These are phyloP conservation scores for Masticophis lateralis DNA, from an alignment of 2,797 vertebrate species.

Conservation along the genomic window DNA sequence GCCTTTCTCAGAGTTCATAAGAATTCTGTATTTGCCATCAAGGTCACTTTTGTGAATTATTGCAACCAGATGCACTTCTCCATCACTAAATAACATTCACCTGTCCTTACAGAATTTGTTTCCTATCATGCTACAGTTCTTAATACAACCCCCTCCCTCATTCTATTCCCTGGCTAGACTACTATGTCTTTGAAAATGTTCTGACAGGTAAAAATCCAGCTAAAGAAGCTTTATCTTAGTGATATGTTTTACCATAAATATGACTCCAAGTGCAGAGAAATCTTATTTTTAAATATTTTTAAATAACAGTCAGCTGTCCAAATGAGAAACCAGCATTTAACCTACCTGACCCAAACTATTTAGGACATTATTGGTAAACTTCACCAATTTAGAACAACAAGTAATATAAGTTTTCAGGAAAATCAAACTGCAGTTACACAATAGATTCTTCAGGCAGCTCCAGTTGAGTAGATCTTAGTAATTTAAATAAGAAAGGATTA, in stretches of 20 bases:
- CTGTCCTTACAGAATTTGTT: not conserved
- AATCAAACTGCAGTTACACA: not conserved
- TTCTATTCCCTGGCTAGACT: not conserved
- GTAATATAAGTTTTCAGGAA: not conserved
- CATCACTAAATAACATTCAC: not conserved
- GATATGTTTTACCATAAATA: not conserved
- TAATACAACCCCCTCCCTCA: not conserved
- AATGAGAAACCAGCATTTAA: not conserved
- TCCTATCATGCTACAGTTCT: not conserved
- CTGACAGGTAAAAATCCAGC: not conserved
- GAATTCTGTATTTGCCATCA: conserved; percentile 4
- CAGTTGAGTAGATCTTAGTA: not conserved
- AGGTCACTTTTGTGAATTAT: not conserved
- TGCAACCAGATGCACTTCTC: not conserved
- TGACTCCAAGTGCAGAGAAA: not conserved
- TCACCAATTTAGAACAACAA: not conserved
- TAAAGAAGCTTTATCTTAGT: not conserved
- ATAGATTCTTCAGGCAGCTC: not conserved
- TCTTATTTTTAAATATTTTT: not conserved
- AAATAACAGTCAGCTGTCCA: not conserved
- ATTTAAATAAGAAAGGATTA: not conserved
- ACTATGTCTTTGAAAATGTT: not conserved
- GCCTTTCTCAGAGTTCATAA: not conserved
- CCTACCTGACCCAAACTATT: not conserved
- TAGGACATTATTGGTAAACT: not conserved